Evolutionary conservation across 2,113 vertebrate species (phyloP), one percentile per base, ranked within the genome.

Genomic region (Centrocercus urophasianus): DNA sequence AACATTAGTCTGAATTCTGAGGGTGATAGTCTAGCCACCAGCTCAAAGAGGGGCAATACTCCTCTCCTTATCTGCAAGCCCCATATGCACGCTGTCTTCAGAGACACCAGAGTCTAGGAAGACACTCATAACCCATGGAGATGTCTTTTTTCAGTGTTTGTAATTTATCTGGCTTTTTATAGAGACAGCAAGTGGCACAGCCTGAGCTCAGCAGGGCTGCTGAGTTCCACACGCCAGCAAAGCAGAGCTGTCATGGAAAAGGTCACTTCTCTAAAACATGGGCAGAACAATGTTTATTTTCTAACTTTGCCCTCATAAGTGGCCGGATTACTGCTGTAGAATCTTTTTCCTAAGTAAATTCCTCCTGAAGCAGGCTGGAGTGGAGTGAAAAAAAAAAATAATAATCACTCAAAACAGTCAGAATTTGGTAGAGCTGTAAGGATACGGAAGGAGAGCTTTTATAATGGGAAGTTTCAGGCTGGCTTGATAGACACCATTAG

Each of bases 231-330:
- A 2, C 0, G 2, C 47, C 6, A 2, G 77, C 59, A 82, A 78
- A 89, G 83, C 0, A 65, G 54, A 87, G 66, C 54, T 92, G 83
- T 93, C 89, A 69, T 66, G 40, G 70, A 73, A 95, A 93, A 91
- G 85, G 94, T 89, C 89, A 91, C 45, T 77, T 45, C 72, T 88
- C 83, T 67, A 80, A 91, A 89, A 63, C 73, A 61, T 20, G 25
- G 69, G 69, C 48, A 83, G 82, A 93, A 77, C 64, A 88, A 59
- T 47, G 65, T 69, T 93, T 93, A 76, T 64, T 93, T 92, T 82
- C 87, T 63, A 84, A 52, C 4, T 3, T 7, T 66, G 67, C 89
- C 67, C 48, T n/a, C 0, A 0, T 61, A 86, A 96, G 67, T 25
- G 34, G 40, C 8, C 52, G 32, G 13, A 65, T 64, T 25, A 45